Conservation (phyloP, 2,888 invertebrate species). For the Petrophora chlorosata region DNA sequence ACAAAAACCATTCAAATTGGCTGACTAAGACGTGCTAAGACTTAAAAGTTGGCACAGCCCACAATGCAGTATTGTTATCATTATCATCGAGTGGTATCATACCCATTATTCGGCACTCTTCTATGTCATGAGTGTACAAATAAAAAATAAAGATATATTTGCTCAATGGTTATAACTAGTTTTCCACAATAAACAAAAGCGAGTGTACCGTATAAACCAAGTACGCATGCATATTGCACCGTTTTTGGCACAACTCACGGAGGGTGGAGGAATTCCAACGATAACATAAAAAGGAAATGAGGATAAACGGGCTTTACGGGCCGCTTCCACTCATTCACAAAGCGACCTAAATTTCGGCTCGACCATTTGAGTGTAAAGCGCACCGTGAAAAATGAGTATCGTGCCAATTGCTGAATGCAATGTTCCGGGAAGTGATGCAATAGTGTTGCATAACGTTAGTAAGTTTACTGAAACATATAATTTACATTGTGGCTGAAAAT, state of each 20-base stretch:
- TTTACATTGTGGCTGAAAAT: too few species aligned
- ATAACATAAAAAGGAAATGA: conserved; percentile 51
- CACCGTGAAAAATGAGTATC: conserved; percentile 62
- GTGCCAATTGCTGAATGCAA: conserved; percentile 57
- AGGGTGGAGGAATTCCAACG: conserved; percentile 34
- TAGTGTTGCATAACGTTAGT: conserved; percentile 34
- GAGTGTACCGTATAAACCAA: conserved; percentile 7
- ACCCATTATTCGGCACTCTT: too few species aligned
- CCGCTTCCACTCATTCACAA: conserved; percentile 48
- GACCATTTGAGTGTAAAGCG: conserved; percentile 43
- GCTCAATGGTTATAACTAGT: not conserved
- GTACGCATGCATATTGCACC: conserved; percentile 24
- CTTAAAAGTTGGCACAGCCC: too few species aligned
- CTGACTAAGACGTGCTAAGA: too few species aligned
- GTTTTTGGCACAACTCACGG: conserved; percentile 35
- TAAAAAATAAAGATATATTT: not conserved
- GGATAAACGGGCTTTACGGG: conserved; percentile 46
- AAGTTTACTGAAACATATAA: conserved; percentile 16
- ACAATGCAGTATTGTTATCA: too few species aligned
- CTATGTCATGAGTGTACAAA: too few species aligned
- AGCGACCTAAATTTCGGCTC: conserved; percentile 60
- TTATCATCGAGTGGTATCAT: too few species aligned
- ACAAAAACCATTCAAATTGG: not conserved
- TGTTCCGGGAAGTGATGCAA: conserved; percentile 59
- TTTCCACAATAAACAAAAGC: conserved; percentile 19